Evolutionary conservation across 2,113 vertebrate species (phyloP).

Genomic region (Vombatus ursinus): DNA sequence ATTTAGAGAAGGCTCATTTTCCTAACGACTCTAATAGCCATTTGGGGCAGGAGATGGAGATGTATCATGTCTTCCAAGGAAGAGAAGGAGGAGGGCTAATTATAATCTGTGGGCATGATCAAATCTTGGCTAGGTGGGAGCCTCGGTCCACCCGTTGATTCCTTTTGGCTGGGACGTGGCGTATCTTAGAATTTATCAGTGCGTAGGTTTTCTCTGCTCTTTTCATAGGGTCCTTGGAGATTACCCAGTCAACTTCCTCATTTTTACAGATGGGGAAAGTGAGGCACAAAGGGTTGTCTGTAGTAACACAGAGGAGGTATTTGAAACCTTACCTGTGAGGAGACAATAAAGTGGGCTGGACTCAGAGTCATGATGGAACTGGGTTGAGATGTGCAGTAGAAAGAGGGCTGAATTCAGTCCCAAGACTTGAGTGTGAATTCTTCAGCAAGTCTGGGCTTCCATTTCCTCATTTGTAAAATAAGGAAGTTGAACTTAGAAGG

Average conservation of each 20-base stretch:
- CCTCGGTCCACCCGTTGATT: not conserved
- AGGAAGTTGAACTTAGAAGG: not conserved
- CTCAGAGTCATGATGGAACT: not conserved
- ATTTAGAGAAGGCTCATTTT: not conserved
- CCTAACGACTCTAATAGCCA: not conserved
- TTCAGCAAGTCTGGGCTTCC: not conserved
- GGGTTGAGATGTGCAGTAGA: not conserved
- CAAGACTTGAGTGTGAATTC: not conserved
- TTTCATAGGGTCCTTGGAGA: not conserved
- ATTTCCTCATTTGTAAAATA: not conserved
- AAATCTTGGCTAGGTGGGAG: not conserved
- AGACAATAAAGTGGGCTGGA: no score
- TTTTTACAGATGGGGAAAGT: not conserved
- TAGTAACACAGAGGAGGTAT: not conserved
- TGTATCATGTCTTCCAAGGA: not conserved
- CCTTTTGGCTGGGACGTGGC: not conserved
- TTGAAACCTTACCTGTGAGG: not conserved
- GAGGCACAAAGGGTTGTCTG: not conserved
- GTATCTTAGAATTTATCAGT: not conserved
- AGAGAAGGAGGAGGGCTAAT: not conserved
- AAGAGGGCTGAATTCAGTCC: not conserved
- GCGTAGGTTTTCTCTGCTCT: not conserved
- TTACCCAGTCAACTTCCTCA: not conserved
- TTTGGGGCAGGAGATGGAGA: fast-evolving
- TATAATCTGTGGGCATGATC: not conserved